A percentile compares a stretch with the other conserved stretches of the same genome.
Evolutionary conservation across 2,797 vertebrate genomes (phyloP).

Genomic region (Sebastes cheni): DNA sequence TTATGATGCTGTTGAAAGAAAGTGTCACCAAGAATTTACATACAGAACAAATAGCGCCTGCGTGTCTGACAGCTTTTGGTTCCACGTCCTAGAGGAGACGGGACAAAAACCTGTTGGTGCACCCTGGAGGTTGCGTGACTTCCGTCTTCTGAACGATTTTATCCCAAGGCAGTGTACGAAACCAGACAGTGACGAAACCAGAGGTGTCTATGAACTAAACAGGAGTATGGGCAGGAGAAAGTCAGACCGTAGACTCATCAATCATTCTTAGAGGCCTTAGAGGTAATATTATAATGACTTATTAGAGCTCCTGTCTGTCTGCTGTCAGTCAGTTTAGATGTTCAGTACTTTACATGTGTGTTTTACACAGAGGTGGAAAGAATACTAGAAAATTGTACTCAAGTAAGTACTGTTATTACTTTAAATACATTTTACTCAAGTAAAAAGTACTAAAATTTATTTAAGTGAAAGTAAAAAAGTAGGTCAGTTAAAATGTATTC

Average conservation of each 20-base stretch:
- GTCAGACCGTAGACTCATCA: conserved; percentile 1
- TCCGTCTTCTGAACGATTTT: not conserved
- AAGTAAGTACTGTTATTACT: too few species aligned
- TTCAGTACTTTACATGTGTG: not conserved
- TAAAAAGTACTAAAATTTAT: not conserved
- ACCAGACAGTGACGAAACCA: conserved; percentile 22
- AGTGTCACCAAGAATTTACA: not conserved
- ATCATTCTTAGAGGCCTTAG: conserved; percentile 2
- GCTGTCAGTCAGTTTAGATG: not conserved
- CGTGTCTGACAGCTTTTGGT: conserved; percentile 12
- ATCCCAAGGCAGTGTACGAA: conserved; percentile 33
- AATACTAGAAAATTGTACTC: not conserved
- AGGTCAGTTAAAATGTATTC: not conserved
- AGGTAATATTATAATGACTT: conserved; percentile 1
- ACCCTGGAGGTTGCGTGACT: conserved; percentile 6
- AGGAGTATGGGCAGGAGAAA: not conserved
- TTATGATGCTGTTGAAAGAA: conserved; percentile 14
- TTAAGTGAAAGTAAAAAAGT: not conserved
- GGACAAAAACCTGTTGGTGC: conserved; percentile 23
- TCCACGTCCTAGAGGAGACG: not conserved
- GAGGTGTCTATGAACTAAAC: conserved; percentile 28
- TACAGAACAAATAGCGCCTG: not conserved
- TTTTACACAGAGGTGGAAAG: not conserved
- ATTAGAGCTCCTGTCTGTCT: not conserved
- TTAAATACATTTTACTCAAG: not conserved